Evolutionary conservation across 2,888 invertebrate species (phyloP).

Genomic region (Hesperia comma): DNA sequence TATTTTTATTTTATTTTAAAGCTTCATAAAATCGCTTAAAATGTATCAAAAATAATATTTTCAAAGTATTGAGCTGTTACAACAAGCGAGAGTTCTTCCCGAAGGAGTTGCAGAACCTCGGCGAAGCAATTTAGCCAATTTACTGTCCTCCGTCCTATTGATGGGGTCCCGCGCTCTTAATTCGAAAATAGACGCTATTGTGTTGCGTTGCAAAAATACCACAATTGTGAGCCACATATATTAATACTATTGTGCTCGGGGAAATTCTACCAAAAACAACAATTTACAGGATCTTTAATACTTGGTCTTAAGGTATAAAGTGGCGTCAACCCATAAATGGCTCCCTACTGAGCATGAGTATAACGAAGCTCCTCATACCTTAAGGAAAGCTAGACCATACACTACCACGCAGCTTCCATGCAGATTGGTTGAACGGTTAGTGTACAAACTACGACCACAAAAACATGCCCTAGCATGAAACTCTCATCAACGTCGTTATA

Average conservation of each 20-base stretch:
- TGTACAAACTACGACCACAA: no score
- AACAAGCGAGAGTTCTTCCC: slow-evolving; percentile 58
- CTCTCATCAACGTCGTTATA: background rate
- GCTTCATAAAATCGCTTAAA: background rate
- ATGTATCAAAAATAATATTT: background rate
- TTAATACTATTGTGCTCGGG: background rate
- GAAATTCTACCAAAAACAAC: background rate
- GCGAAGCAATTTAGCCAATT: slow-evolving; percentile 82
- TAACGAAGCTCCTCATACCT: no score
- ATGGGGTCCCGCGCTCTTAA: slow-evolving; percentile 75
- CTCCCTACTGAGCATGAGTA: no score
- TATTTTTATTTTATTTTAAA: background rate
- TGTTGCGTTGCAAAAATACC: slow-evolving; percentile 62
- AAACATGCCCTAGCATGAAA: background rate
- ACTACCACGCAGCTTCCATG: no score
- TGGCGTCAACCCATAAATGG: no score
- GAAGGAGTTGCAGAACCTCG: slow-evolving; percentile 68
- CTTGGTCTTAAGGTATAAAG: background rate
- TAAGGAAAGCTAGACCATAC: no score
- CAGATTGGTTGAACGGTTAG: no score
- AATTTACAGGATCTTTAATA: background rate
- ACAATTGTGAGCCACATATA: slow-evolving; percentile 10
- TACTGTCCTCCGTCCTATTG: slow-evolving; percentile 80
- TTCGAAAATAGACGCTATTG: slow-evolving; percentile 78
- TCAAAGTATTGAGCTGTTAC: slow-evolving; percentile 37